Evolutionary conservation across 2,797 vertebrate species (phyloP), one percentile per base, ranked within the genome.

Genomic region (Danio choprae): DNA sequence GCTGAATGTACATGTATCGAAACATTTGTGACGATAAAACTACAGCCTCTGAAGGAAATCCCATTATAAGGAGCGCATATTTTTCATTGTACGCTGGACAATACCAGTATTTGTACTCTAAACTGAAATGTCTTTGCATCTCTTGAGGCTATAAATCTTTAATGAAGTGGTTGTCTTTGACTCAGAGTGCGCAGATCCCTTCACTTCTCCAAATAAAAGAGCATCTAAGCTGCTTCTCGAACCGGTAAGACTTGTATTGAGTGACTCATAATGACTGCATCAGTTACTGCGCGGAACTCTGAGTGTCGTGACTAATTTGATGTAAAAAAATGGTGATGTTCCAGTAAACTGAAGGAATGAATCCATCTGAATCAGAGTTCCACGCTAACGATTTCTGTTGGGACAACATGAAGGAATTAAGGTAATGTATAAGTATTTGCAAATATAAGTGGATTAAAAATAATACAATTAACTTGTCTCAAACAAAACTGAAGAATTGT

Each of bases 91-190:
- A 62, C 0, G 0, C 12, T 6, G 40, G 53, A 59, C 63, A 77
- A 59, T 65, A 43, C 74, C 53, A 16, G 59, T 36, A 1, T 44
- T 80, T 80, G 59, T 72, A 36, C 16, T 80, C 48, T 53, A 53
- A 72, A 72, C 15, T 64, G 50, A 55, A 72, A 63, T 36, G 40
- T 56, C 56, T 76, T 46, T 69, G 15, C 36, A 55, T 76, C 64
- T 70, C 65, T 62, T 11, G 48, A 69, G 56, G 72, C 65, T 76
- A 81, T 76, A 76, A 56, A 76, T 70, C 56, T 81, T 76, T 81
- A 63, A 81, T 55, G 20, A 55, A 69, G 46, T 62, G 36, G 63
- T 51, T 81, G 43, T 53, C 29, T 68, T 18, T 11, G 64, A 60
- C 43, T 51, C 53, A 70, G 59, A 78, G 64, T 20, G 12, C 55